phyloP scores from a whole-genome alignment of 2,113 vertebrate genomes.

The Ophthalmolycus amberensis region DNA sequence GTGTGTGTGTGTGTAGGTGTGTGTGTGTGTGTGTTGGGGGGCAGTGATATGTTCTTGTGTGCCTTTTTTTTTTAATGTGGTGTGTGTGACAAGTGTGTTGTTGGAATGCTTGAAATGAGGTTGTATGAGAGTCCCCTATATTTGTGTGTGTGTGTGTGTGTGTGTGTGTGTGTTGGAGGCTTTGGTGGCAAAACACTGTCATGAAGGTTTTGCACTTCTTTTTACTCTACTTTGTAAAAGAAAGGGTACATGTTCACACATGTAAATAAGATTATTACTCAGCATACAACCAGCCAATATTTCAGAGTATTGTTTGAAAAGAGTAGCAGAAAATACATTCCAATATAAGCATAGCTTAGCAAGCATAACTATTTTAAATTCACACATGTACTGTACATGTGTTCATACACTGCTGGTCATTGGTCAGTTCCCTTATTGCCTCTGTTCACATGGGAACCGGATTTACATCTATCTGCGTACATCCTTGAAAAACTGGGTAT shows the following conservation, averaged over 20 bases:
- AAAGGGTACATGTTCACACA: not conserved
- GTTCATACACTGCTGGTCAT: not conserved
- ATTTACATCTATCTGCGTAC: not conserved
- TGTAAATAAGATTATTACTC: not conserved
- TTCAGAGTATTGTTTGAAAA: not conserved
- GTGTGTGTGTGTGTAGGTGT: slow-evolving; percentile 11
- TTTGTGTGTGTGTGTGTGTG: slow-evolving; percentile 20
- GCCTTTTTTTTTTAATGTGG: slow-evolving; percentile 2
- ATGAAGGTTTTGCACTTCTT: not conserved
- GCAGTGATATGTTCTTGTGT: not conserved
- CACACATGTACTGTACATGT: not conserved
- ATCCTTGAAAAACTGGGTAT: not conserved
- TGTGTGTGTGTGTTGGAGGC: not conserved
- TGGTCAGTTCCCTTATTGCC: not conserved
- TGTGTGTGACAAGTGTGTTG: slow-evolving; percentile 9
- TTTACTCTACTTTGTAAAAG: not conserved
- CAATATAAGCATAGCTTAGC: not conserved
- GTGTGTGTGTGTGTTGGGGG: not conserved
- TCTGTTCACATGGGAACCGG: not conserved
- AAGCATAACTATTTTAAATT: not conserved
- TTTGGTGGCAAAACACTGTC: not conserved
- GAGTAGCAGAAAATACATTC: not conserved
- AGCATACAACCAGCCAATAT: not conserved
- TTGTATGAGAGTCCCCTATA: not conserved
- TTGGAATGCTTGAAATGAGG: not conserved